Evolutionary conservation across 2,888 invertebrate genomes (phyloP), one percentile per base, ranked within the genome.

Genomic region (Pollenia angustigena): DNA sequence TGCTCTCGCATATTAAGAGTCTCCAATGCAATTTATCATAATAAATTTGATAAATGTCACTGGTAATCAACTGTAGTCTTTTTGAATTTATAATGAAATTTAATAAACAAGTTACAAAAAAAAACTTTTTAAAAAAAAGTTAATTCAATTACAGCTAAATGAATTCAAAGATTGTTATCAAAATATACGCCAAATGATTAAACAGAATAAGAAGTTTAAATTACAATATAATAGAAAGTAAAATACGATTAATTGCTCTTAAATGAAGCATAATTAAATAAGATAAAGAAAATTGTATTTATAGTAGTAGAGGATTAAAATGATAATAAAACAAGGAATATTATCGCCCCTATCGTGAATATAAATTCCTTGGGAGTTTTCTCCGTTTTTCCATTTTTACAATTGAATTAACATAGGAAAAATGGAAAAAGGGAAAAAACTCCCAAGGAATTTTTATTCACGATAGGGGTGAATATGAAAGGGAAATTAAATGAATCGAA

Each of bases 31-130:
- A 79, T 79, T 79, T 32, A 79, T 84, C 79, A 79, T 79, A 44
- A 79, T 84, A 66, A 79, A 84, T 79, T 74, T 68, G 44, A 84
- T 79, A 79, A 79, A 66, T 74, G 79, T 84, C 84, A 68, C 16
- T 32, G 44, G 40, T 54, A 66, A 74, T 84, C 66, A 66, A 79
- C 50, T 60, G 32, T 16, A 23, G n/a, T 42, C 60, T 76, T 76
- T 52, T 71, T 18, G 14, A 68, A 18, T 79, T 60, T 66, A 52
- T 69, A 1, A 54, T 75, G 16, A 60, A 71, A 71, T 80, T 80
- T 16, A 46, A 80, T 80, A 14, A 78, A 78, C 50, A 44, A 40
- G n/a, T 46, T 40, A 40, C 8, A 18, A 44, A 80, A 62, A 54
- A 48, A 6, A 58, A n/a, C n/a, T n/a, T n/a, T 12, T 46, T 12